These are phyloP conservation scores for Andrena chrysosceles DNA, from an alignment of 2,888 invertebrate species.

Conservation along the genomic window DNA sequence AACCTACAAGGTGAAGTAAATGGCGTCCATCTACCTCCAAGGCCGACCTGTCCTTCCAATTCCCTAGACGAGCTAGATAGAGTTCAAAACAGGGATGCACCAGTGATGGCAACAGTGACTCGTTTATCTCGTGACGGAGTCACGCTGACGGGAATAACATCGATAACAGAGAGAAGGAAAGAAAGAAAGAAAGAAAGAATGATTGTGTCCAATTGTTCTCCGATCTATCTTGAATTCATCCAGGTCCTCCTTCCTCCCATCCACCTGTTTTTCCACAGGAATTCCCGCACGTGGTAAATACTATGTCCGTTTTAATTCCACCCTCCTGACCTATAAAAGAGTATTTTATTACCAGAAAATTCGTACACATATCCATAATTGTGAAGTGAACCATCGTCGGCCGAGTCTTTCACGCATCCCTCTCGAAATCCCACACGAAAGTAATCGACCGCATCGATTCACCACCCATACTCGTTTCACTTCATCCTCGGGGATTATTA, in stretches of 20 bases:
- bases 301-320: neutral
- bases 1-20: neutral
- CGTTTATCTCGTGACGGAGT: neutral
- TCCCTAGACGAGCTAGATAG: neutral
- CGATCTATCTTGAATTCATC: constrained; percentile 20
- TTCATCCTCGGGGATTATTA: neutral
- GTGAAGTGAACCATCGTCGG: neutral
- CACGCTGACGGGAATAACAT: constrained; percentile 7
- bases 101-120: constrained; percentile 23
- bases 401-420: neutral
- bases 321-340: neutral
- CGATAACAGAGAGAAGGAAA: constrained; percentile 58
- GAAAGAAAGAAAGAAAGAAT: constrained; percentile 57
- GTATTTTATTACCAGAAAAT: neutral
- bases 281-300: neutral
- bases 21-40: neutral
- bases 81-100: constrained; percentile 24
- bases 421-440: neutral
- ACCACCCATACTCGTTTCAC: neutral
- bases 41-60: neutral
- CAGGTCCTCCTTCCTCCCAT: neutral
- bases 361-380: neutral
- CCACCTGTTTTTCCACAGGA: neutral
- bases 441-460: neutral
- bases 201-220: constrained; percentile 34